phyloP scores from a whole-genome alignment of 2,113 vertebrate genomes.

The Hippocampus zosterae region DNA sequence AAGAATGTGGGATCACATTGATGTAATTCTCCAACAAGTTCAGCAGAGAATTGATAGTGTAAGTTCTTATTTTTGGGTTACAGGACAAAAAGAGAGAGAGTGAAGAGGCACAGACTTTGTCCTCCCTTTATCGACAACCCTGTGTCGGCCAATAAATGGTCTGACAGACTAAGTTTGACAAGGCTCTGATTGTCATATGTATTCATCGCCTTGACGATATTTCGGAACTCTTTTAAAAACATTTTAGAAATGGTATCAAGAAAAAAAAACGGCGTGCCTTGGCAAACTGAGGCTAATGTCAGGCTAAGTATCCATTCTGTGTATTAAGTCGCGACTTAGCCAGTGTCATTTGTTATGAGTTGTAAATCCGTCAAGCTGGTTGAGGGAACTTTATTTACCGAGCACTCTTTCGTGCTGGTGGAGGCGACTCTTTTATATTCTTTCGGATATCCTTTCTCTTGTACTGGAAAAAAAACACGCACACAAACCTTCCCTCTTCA shows the following conservation, averaged over 20 bases:
- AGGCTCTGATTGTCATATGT: not conserved
- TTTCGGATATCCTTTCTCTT: conserved; percentile 2
- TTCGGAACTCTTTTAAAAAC: no score
- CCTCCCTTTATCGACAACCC: no score
- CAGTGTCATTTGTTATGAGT: not conserved
- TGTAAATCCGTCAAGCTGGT: not conserved
- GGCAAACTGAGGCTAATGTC: not conserved
- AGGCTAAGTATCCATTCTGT: not conserved
- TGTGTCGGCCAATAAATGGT: not conserved
- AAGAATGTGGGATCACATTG: not conserved
- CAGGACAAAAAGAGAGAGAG: no score
- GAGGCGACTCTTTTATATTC: not conserved
- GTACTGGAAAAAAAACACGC: not conserved
- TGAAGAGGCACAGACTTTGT: not conserved
- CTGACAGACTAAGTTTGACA: no score
- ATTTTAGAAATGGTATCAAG: no score
- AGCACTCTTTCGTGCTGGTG: not conserved
- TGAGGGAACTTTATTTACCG: not conserved
- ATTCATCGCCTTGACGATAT: not conserved
- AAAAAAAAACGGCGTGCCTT: not conserved
- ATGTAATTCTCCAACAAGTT: not conserved
- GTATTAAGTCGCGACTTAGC: no score
- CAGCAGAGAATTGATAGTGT: not conserved
- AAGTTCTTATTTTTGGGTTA: not conserved
- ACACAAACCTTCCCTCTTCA: conserved; percentile 12